Base-by-base conservation (phyloP, 2,113 vertebrate species). In the Hippocampus comes region DNA sequence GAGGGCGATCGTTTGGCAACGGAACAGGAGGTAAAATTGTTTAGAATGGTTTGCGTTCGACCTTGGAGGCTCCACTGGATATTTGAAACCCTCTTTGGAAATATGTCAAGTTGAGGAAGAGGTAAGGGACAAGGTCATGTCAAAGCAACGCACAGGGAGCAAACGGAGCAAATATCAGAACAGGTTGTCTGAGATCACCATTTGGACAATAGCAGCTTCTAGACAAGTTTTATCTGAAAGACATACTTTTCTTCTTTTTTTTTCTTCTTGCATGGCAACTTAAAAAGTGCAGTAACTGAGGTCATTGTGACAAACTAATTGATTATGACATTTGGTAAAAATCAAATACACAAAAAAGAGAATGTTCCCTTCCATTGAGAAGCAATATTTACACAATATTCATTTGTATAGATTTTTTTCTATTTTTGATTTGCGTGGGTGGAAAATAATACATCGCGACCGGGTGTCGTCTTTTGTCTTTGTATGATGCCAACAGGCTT, bases 281-380 rank as follows among this genome's bases (percentile, higher is more conserved):
- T 91, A 90, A 91, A 92, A 93, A 95, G 93, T 95, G 94, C 93
- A 94, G 93, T 92, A 93, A 95, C 91, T 88, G 93, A 97, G 94
- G 92, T 94, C 91, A 94, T 92, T 92, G 90, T 92, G 92, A 93
- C 86, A 89, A 94, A 94, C 93, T 92, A 93, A 91, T 90, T 92
- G 93, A 87, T 93, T 90, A 91, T 20, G 48, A 89, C 88, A 92
- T 85, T 90, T 89, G 87, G 80, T 83, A 90, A 89, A 89, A 89
- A 84, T 85, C 76, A 88, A 92, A 86, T 67, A 78, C 71, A 80
- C 76, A 73, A 82, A 69, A 87, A 9, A 60, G 78, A 81, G 55
- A 68, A 80, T 3, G 27, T 70, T 78, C 68, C 72, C 73, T 63
- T 75, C 71, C 38, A 65, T 83, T 46, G 69, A 75, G 78, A 82